Evolutionary conservation across 1,140 invertebrate genomes (phyloP), one percentile per base, ranked within the genome.

Genomic region (Achatina immaculata): DNA sequence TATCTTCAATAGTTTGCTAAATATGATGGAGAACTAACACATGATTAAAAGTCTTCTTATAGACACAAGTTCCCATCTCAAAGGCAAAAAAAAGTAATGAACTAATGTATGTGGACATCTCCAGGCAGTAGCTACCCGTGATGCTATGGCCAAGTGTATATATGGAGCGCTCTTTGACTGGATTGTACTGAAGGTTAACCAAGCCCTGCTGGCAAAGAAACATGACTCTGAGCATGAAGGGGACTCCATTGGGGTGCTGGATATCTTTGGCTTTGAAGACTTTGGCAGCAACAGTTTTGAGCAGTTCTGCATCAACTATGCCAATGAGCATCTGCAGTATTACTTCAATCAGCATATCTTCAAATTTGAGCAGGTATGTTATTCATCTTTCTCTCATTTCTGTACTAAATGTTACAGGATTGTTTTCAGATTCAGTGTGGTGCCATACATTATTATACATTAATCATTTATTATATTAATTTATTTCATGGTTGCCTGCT

Each of bases 291-390:
- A 93, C 89, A 97, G 96, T 90, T 99, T 98, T 91, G 97, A 99
- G 92, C 97, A 99, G 91, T 94, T 98, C 84, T 98, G 97, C 90
- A 98, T 99, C 79, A 99, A 99, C 92, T 98, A 98, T 92, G 97
- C 97, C 11, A 99, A 98, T 91, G 97, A 99, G 92, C 96, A 98
- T 92, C 92, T 99, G 45, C 97, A 99, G 91, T 96, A 97, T 91
- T 99, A 99, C 91, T 99, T 99, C 92, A 99, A 99, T 93, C 96
- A 98, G 91, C 97, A 99, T 91, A 98, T 99, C 78, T 99, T 99
- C 92, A 97, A 94, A 86, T 94, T 94, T 89, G 93, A 94, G 86
- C 94, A 94, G 90, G 92, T 92, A 83, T 45, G 82, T 76, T 28
- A 68, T 24, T 2, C 42, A 7, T 9, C 45, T 4, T 42, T n/a